A percentile compares a stretch with the other conserved stretches of the same genome.
These are phyloP conservation scores for Drosophila paulistorum DNA, from an alignment of 1,140 invertebrate genomes.

Conservation along the genomic window DNA sequence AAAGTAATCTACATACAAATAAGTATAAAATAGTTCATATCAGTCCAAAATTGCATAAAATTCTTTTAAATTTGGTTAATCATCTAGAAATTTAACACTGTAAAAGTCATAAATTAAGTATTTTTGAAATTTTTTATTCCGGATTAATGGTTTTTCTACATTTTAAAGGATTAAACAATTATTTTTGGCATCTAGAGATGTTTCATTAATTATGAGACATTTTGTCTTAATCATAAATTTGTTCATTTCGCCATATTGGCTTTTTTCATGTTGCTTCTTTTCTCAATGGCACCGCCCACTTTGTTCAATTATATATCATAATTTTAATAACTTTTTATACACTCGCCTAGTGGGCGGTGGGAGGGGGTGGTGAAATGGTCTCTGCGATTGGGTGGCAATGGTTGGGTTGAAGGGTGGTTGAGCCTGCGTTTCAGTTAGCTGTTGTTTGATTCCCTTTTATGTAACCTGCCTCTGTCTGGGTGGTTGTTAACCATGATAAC, in stretches of 20 bases:
- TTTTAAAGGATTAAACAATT: too few species aligned
- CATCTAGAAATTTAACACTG: too few species aligned
- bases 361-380: not conserved
- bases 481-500: slow-evolving; percentile 66
- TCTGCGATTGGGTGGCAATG: not conserved
- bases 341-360: slow-evolving; percentile 39
- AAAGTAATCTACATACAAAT: too few species aligned
- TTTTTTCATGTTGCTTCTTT: slow-evolving; percentile 31
- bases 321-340: slow-evolving; percentile 80
- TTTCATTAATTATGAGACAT: slow-evolving; percentile 56
- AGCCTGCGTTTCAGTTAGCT: slow-evolving; percentile 26
- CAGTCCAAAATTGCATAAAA: too few species aligned
- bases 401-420: not conserved
- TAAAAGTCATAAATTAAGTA: too few species aligned
- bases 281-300: slow-evolving; percentile 48
- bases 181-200: slow-evolving; percentile 21
- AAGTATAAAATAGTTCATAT: too few species aligned
- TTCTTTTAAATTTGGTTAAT: too few species aligned
- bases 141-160: too few species aligned
- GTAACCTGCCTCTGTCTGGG: slow-evolving; percentile 63
- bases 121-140: too few species aligned
- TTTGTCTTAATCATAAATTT: slow-evolving; percentile 48
- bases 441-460: slow-evolving; percentile 68
- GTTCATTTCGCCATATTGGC: slow-evolving; percentile 63
- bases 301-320: slow-evolving; percentile 75